Percentiles rank a stretch among this genome's conserved stretches.
Evolutionary conservation across 1,140 invertebrate genomes (phyloP).

Genomic region (Drosophila lacteicornis): DNA sequence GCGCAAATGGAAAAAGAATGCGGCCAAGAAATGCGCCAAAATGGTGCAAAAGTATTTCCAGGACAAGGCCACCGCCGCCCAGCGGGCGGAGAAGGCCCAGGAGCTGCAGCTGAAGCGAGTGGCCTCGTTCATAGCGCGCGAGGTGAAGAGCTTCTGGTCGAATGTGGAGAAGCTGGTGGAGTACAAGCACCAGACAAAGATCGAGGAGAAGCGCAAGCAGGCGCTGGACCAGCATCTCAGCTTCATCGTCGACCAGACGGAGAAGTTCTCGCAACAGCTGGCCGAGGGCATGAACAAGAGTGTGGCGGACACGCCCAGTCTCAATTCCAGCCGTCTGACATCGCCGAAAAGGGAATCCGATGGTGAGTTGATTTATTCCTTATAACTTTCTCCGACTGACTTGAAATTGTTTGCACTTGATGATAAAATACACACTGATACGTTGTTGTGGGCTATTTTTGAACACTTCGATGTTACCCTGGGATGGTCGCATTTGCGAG

Average conservation of each 20-base stretch:
- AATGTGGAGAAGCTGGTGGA: slow-evolving; percentile 99
- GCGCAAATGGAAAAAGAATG: slow-evolving; percentile 98
- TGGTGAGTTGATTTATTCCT: slow-evolving; percentile 78
- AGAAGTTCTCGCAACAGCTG: slow-evolving; percentile 97
- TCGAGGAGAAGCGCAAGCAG: slow-evolving; percentile 97
- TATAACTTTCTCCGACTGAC: too few species aligned
- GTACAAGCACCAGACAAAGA: slow-evolving; percentile 95
- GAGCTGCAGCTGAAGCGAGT: slow-evolving; percentile 94
- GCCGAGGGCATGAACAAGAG: slow-evolving; percentile 91
- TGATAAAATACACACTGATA: slow-evolving; percentile 74
- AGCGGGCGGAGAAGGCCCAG: slow-evolving; percentile 96
- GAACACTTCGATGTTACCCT: slow-evolving; percentile 66
- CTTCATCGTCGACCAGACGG: slow-evolving; percentile 99
- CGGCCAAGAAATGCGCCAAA: slow-evolving; percentile 95
- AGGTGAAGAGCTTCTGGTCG: slow-evolving; percentile 97
- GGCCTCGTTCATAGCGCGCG: slow-evolving; percentile 95
- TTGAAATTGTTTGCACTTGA: slow-evolving; percentile 44
- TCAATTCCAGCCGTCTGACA: slow-evolving; percentile 85
- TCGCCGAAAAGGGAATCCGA: slow-evolving; percentile 85
- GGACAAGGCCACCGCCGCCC: slow-evolving; percentile 95
- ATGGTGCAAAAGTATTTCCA: slow-evolving; percentile 98
- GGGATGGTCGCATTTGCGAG: slow-evolving; percentile 83
- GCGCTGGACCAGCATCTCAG: slow-evolving; percentile 98
- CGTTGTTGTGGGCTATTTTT: slow-evolving; percentile 80
- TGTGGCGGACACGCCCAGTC: slow-evolving; percentile 64